These are phyloP conservation scores for Antennarius striatus DNA, from an alignment of 2,113 vertebrate genomes.

Conservation along the genomic window DNA sequence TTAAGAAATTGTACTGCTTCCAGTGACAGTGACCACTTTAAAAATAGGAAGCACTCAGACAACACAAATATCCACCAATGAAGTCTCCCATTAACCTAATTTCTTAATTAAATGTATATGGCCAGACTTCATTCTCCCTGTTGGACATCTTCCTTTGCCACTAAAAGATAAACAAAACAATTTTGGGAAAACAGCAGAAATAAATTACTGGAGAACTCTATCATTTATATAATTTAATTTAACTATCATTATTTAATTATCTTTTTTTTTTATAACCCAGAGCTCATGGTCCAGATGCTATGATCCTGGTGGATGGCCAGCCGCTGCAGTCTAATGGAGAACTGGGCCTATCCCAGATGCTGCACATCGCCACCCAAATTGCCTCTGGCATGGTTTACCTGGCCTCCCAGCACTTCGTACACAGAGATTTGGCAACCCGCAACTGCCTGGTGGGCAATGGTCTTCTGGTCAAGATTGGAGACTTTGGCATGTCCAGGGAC, in stretches of 20 bases:
- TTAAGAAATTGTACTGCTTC: too few species aligned
- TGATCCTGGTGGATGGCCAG: constrained; percentile 96
- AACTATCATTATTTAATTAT: background rate
- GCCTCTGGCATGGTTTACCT: constrained; percentile 98
- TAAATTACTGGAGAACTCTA: background rate
- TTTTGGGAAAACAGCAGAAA: background rate
- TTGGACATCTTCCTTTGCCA: too few species aligned
- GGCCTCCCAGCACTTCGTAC: constrained; percentile 97
- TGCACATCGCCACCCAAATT: constrained; percentile 95
- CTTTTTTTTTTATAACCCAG: constrained; percentile 64
- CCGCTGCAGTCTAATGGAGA: constrained; percentile 94
- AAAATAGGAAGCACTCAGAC: too few species aligned
- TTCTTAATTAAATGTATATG: too few species aligned
- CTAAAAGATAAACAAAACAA: background rate
- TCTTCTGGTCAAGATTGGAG: constrained; percentile 97
- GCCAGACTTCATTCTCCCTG: too few species aligned
- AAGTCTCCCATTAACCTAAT: too few species aligned
- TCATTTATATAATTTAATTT: background rate
- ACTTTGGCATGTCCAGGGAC: constrained; percentile 99
- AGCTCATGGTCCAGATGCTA: constrained; percentile 96
- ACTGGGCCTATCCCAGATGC: constrained; percentile 96
- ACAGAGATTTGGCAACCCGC: constrained; percentile 97
- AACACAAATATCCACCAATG: too few species aligned
- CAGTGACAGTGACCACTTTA: too few species aligned
- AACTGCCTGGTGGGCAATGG: constrained; percentile 97